Evolutionary conservation across 2,888 invertebrate genomes (phyloP), one percentile per base, ranked within the genome.

Genomic region (Lacanobia wlatinum): DNA sequence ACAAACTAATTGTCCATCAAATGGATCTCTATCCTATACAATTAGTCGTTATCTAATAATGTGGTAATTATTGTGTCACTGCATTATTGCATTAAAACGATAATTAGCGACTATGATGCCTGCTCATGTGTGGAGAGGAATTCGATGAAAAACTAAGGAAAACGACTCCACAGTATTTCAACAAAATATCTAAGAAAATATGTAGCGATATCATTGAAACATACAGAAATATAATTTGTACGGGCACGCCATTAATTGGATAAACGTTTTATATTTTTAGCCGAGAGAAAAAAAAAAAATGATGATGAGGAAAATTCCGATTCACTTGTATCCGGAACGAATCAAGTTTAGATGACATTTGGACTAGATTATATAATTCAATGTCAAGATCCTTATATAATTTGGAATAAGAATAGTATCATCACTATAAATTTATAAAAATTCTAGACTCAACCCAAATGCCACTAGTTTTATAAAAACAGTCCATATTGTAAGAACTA

Each of bases 101-200:
- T 50, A 75, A 82, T 74, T 67, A 75, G 1, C 21, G 55, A 55
- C 40, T 59, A 8, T 23, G 21, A 9, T 62, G 67, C n/a, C 43
- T 56, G 61, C 56, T 79, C 59, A 76, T 69, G 63, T 67, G 82
- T 76, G 60, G 10, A 63, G 43, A 58, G 14, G 55, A 72, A 82
- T 76, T 67, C 53, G 16, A 34, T 66, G 62, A 82, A 82, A 82
- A 75, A 82, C 68, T 50, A 14, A 56, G 65, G 59, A 76, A 72
- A 66, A 43, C 21, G 34, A 58, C 23, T 58, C 61, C 23, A 56
- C 50, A 59, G 58, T 60, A 12, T 23, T 34, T 12, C 50, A 18
- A 62, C 28, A 53, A 62, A 65, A 52, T 59, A 58, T 59, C 14
- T 56, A 40, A 55, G 58, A 59, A 68, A 66, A 67, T 12, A 18